Conservation (phyloP, 2,113 vertebrate genomes). For the Pandion haliaetus region DNA sequence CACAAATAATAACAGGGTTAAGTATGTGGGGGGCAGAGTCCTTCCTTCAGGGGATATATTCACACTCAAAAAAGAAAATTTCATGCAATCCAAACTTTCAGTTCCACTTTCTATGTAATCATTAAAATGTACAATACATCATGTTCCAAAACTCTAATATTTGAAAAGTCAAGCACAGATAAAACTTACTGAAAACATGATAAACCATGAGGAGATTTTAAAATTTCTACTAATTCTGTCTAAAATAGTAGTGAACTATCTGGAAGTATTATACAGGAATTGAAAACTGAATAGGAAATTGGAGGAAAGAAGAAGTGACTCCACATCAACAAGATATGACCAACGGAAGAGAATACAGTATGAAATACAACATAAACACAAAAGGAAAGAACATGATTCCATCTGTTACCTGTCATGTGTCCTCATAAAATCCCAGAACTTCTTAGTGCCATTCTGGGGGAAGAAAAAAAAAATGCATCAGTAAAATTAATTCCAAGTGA, state of each 20-base stretch:
- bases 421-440: constrained; percentile 90
- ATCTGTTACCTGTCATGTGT: constrained; percentile 87
- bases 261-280: background rate
- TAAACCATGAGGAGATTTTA: background rate
- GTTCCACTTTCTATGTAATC: background rate
- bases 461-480: background rate
- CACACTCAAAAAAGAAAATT: background rate
- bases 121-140: background rate
- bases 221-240: background rate
- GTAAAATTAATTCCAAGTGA: background rate
- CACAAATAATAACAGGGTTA: background rate
- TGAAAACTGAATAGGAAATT: background rate
- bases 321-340: background rate
- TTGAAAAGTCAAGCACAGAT: background rate
- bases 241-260: background rate
- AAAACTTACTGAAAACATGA: background rate
- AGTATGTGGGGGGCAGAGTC: background rate
- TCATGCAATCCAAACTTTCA: background rate
- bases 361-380: background rate
- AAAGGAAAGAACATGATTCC: background rate
- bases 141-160: background rate
- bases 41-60: background rate
- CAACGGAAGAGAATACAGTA: background rate
- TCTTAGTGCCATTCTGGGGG: constrained; percentile 85
- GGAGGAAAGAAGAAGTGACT: background rate